These are phyloP conservation scores for Melolontha melolontha DNA, from an alignment of 2,888 invertebrate species.

Conservation along the genomic window DNA sequence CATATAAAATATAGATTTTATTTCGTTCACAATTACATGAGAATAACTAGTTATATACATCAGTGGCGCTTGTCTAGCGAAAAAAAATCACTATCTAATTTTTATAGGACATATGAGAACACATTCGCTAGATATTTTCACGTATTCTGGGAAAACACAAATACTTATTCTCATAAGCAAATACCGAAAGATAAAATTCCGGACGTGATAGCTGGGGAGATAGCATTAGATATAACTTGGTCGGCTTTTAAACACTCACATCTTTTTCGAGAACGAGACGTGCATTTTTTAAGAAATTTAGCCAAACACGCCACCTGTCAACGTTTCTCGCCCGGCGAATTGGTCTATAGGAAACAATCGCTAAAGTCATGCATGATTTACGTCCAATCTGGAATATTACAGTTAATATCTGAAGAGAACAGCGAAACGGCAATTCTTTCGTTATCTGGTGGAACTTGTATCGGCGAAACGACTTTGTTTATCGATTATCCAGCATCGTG, in stretches of 20 bases:
- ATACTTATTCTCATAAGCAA: neutral
- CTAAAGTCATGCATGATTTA: conserved; percentile 50
- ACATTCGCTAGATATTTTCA: conserved; percentile 22
- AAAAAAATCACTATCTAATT: neutral
- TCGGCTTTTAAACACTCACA: conserved; percentile 50
- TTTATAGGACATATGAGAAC: conserved; percentile 12
- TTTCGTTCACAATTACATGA: conserved; percentile 22
- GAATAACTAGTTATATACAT: neutral
- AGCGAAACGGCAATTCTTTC: conserved; percentile 53
- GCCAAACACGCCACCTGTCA: conserved; percentile 44
- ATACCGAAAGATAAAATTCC: conserved; percentile 45
- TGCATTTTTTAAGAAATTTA: conserved; percentile 47
- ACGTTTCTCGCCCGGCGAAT: conserved; percentile 49
- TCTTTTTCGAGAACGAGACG: conserved; percentile 48
- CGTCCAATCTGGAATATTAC: conserved; percentile 49
- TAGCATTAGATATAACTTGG: conserved; percentile 48
- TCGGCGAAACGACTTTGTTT: conserved; percentile 49
- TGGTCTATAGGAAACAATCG: conserved; percentile 46
- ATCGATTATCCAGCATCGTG: conserved; percentile 48
- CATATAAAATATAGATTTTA: conserved; percentile 15
- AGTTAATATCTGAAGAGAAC: conserved; percentile 52
- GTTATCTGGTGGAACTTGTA: conserved; percentile 50
- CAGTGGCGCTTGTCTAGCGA: neutral
- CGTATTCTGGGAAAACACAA: conserved; percentile 36
- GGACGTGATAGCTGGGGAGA: conserved; percentile 41